Percentiles rank a stretch among this genome's conserved stretches.
Conservation (phyloP, 1,140 invertebrate species). For the Hycleus phaleratus region DNA sequence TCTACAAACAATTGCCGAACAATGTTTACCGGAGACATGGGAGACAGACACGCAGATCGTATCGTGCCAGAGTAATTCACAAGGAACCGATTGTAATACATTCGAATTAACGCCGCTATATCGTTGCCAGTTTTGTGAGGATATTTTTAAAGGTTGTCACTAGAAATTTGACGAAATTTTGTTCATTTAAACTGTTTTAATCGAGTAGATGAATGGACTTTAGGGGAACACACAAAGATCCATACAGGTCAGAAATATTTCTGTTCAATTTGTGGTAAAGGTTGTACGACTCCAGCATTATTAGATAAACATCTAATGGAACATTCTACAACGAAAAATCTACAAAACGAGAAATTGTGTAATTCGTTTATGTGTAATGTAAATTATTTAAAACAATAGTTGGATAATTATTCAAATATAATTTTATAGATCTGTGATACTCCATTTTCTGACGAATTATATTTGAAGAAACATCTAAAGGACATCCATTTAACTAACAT, state of each 20-base stretch:
- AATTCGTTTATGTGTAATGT: constrained; percentile 27
- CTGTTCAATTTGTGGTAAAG: constrained; percentile 31
- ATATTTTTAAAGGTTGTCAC: constrained; percentile 33
- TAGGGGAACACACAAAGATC: constrained; percentile 37
- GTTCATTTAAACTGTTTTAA: not conserved
- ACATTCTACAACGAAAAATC: constrained; percentile 22
- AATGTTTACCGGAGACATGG: constrained; percentile 36
- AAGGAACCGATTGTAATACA: constrained; percentile 28
- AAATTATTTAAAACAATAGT: constrained; percentile 5
- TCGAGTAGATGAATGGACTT: constrained; percentile 35
- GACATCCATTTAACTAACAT: constrained; percentile 29
- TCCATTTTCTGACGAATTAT: constrained; percentile 26
- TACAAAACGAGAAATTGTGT: constrained; percentile 3
- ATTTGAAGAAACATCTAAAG: constrained; percentile 34
- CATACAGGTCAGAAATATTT: constrained; percentile 36
- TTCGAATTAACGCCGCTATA: constrained; percentile 33
- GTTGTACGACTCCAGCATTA: constrained; percentile 14
- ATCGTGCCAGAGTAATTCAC: constrained; percentile 17
- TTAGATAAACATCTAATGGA: constrained; percentile 28
- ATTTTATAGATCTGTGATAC: constrained; percentile 31
- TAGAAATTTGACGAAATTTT: not conserved
- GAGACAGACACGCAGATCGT: constrained; percentile 24
- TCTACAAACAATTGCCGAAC: constrained; percentile 38
- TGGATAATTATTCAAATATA: constrained; percentile 1
- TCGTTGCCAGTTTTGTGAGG: constrained; percentile 38